Evolutionary conservation across 1,140 invertebrate genomes (phyloP), one percentile per base, ranked within the genome.

Genomic region (Bombus superbus): DNA sequence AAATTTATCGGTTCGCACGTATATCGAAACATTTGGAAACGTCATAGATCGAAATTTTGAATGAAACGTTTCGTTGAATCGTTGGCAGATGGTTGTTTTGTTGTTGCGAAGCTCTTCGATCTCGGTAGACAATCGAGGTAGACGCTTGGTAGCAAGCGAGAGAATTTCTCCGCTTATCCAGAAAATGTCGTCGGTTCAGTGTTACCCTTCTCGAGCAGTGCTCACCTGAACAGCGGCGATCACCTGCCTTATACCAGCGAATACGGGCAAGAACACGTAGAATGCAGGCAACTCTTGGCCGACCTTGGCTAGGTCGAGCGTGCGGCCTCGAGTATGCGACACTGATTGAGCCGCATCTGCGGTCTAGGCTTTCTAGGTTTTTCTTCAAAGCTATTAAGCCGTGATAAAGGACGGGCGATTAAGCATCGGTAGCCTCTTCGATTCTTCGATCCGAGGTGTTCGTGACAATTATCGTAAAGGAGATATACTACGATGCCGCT

Each of bases 241-340:
- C 92, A 92, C 92, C 92, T 93, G 93, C 77, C 83, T 86, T 83
- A 81, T 79, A 80, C 69, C 81, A 68, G 62, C 84, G 87, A 91
- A 93, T 93, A 93, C 92, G 81, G 88, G 88, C 93, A 95, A 95
- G 94, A 95, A 95, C 93, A 94, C 83, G 94, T 94, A 94, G 94
- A 95, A 94, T 95, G 94, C 92, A 92, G 89, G 92, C 89, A 89
- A 90, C 88, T 91, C 81, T 90, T 72, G 90, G 78, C 73, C 92
- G 94, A 94, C 94, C 94, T 95, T 95, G 94, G 92, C 93, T 94
- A 95, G 94, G 94, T 94, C 94, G 94, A 94, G 92, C 91, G 90
- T 92, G 90, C 90, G 88, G 92, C 91, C 89, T 92, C 92, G 90
- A 92, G 92, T 91, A 91, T 89, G 90, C 87, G 86, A 86, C 91